Percentiles rank a stretch among this genome's conserved stretches.
Evolutionary conservation across 1,140 invertebrate species (phyloP).

Genomic region (Myzus persicae): DNA sequence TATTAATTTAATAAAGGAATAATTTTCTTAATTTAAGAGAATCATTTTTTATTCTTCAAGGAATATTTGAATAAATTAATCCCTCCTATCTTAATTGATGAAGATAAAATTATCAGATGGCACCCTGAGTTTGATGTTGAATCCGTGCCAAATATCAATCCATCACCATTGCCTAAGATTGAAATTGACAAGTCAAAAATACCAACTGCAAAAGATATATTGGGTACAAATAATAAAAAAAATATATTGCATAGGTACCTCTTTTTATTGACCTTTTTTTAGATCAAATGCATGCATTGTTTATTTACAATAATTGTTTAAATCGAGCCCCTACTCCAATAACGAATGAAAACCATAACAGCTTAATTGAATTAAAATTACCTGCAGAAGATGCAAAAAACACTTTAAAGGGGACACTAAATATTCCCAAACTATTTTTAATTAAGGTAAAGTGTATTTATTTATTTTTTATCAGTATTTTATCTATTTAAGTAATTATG

Average conservation of each 20-base stretch:
- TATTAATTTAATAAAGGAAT: neutral
- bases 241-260: neutral
- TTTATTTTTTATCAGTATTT: neutral
- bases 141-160: slow-evolving; percentile 77
- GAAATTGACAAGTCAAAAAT: slow-evolving; percentile 75
- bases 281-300: slow-evolving; percentile 36
- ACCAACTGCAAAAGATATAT: slow-evolving; percentile 74
- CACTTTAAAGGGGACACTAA: slow-evolving; percentile 67
- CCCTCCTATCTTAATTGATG: slow-evolving; percentile 76
- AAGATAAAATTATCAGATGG: slow-evolving; percentile 83
- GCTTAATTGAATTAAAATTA: neutral
- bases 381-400: slow-evolving; percentile 43
- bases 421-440: slow-evolving; percentile 81
- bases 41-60: slow-evolving; percentile 63
- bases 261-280: neutral
- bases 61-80: slow-evolving; percentile 77
- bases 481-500: neutral
- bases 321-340: neutral
- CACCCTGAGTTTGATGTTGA: slow-evolving; percentile 91
- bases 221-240: neutral
- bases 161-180: slow-evolving; percentile 75
- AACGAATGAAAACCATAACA: neutral
- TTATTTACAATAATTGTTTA: slow-evolving; percentile 46
- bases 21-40: neutral
- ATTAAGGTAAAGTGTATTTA: slow-evolving; percentile 73